Percentiles rank a stretch among this genome's conserved stretches.
phyloP scores from a whole-genome alignment of 2,797 vertebrate species.

The Aphelocoma californica region DNA sequence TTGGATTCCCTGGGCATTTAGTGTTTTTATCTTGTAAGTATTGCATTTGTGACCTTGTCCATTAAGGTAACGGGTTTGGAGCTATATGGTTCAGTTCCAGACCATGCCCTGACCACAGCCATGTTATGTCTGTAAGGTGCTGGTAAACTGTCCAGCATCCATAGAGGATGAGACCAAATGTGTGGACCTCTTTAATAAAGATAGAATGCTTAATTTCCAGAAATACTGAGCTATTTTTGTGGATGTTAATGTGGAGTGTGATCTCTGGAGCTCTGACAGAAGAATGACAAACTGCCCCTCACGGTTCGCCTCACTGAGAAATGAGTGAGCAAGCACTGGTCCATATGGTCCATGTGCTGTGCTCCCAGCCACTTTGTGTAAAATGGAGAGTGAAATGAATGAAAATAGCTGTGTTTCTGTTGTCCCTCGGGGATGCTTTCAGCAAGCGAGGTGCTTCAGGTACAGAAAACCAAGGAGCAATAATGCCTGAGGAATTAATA shows the following conservation, averaged over 20 bases:
- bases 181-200: background rate
- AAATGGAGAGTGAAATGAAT: background rate
- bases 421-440: background rate
- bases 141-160: background rate
- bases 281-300: background rate
- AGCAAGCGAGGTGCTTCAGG: background rate
- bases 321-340: background rate
- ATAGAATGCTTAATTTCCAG: background rate
- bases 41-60: background rate
- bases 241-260: background rate
- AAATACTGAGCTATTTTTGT: background rate
- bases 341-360: accelerated
- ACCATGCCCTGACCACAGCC: background rate
- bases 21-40: background rate
- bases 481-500: background rate
- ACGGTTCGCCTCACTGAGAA: accelerated
- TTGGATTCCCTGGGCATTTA: background rate
- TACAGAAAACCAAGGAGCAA: background rate
- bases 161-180: accelerated
- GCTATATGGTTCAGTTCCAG: background rate
- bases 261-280: background rate
- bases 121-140: accelerated
- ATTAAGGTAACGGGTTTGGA: background rate
- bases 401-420: background rate
- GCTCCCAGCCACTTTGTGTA: background rate